Conservation (phyloP, 2,888 invertebrate genomes). For the Rhodophaea formosa region DNA sequence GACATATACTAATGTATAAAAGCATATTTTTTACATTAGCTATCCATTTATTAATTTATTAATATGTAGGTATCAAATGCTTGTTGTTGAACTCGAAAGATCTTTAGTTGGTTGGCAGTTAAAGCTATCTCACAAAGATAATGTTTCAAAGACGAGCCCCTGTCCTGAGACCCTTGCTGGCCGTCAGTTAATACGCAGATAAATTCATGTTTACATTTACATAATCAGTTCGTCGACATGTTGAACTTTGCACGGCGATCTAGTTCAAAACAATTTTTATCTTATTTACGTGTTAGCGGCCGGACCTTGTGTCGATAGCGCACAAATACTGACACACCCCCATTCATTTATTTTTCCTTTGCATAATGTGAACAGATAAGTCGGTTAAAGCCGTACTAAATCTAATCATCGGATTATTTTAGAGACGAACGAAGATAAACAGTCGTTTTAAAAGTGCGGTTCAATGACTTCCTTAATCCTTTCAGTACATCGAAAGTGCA, state of each 20-base stretch:
- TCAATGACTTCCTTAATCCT: too few species aligned
- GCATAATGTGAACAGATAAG: neutral
- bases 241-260: conserved; percentile 24
- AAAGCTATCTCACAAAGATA: conserved; percentile 5
- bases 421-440: neutral
- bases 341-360: conserved; percentile 1
- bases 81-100: conserved; percentile 21
- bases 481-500: too few species aligned
- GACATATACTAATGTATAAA: too few species aligned
- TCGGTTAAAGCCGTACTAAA: neutral
- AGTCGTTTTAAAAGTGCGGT: too few species aligned
- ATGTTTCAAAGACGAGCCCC: conserved; percentile 30
- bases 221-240: conserved; percentile 1
- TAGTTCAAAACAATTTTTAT: conserved; percentile 17
- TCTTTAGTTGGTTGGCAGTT: conserved; percentile 10
- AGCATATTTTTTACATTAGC: too few species aligned
- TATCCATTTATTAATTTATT: too few species aligned
- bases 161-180: neutral
- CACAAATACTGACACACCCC: neutral
- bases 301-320: conserved; percentile 3
- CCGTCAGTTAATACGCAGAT: neutral
- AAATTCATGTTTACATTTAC: conserved; percentile 8
- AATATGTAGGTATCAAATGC: too few species aligned
- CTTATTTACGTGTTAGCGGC: conserved; percentile 2
- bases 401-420: neutral